phyloP scores from a whole-genome alignment of 2,113 vertebrate species.

The Myotis brandtii region DNA sequence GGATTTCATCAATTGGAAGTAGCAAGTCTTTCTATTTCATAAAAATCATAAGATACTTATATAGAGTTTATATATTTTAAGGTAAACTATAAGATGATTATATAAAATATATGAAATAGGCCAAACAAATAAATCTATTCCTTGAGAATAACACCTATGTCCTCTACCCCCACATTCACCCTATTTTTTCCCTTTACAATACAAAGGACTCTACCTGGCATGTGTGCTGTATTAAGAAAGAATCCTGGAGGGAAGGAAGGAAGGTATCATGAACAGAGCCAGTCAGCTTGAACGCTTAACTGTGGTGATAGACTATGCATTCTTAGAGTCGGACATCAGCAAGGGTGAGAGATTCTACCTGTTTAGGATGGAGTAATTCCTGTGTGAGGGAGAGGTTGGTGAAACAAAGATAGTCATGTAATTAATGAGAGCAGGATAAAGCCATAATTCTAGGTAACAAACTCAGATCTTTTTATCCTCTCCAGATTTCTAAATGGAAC shows the following conservation, averaged over 20 bases:
- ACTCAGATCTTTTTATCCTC: not conserved
- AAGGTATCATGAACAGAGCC: not conserved
- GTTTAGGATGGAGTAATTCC: not conserved
- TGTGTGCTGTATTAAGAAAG: not conserved
- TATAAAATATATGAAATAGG: not conserved
- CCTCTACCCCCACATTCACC: fast-evolving
- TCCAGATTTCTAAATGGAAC: not conserved
- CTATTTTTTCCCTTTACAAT: too few species aligned
- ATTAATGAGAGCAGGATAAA: not conserved
- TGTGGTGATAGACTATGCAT: not conserved
- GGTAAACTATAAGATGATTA: not conserved
- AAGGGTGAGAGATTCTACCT: fast-evolving
- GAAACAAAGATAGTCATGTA: not conserved
- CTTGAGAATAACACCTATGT: not conserved
- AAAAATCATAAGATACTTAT: not conserved
- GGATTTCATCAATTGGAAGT: not conserved
- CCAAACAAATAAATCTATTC: not conserved
- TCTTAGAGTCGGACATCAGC: not conserved
- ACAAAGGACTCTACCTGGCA: not conserved
- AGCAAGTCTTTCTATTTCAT: not conserved
- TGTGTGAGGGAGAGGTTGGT: not conserved
- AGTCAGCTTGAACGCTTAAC: fast-evolving
- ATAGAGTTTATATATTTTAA: not conserved
- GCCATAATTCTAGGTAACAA: not conserved
- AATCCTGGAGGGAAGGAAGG: not conserved